Percentiles rank a stretch among this genome's conserved stretches.
Conservation (phyloP, 2,113 vertebrate genomes). For the Malurus cyaneus region DNA sequence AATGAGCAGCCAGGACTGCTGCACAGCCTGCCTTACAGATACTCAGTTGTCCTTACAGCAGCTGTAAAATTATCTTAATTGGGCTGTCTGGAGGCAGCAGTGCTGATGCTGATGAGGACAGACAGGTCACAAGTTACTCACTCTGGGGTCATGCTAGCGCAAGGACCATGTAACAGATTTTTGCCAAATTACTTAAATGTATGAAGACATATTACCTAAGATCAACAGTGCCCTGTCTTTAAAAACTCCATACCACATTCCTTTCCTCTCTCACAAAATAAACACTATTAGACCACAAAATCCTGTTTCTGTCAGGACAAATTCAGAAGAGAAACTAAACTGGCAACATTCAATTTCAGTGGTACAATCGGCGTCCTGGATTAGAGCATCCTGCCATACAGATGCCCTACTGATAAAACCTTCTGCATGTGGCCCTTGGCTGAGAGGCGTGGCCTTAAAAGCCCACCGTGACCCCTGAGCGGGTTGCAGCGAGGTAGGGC, state of each 20-base stretch:
- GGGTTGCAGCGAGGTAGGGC: not conserved
- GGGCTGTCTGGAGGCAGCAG: not conserved
- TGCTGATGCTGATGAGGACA: not conserved
- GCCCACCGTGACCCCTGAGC: not conserved
- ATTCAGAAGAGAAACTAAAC: not conserved
- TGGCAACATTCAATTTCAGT: not conserved
- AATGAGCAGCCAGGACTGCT: not conserved
- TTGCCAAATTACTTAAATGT: not conserved
- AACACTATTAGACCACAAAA: not conserved
- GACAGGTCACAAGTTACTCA: conserved; percentile 26
- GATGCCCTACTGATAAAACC: not conserved
- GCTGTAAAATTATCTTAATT: conserved; percentile 18
- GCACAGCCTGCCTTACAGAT: not conserved
- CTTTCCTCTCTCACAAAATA: not conserved
- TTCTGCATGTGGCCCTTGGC: not conserved
- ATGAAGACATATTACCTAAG: not conserved
- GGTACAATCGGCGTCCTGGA: not conserved
- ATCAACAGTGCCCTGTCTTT: not conserved
- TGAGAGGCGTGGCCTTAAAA: not conserved
- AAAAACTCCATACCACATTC: not conserved
- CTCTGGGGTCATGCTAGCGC: not conserved
- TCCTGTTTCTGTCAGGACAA: not conserved
- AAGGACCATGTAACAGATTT: not conserved
- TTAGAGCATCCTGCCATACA: not conserved
- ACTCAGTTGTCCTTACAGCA: not conserved